Evolutionary conservation across 2,888 invertebrate genomes (phyloP).

Genomic region (Hololepta plana): DNA sequence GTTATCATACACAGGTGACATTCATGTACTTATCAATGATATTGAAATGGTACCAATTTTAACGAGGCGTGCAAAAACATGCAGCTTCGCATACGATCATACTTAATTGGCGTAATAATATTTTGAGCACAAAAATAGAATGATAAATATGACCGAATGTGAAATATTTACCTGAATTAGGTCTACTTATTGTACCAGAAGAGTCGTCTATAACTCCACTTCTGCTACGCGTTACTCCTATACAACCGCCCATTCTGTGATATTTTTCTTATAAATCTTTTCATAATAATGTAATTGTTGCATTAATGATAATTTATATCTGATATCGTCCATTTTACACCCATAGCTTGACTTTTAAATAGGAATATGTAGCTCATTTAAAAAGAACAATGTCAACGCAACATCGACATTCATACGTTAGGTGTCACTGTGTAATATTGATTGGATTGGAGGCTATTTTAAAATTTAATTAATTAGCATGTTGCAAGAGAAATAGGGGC

Average conservation of each 20-base stretch:
- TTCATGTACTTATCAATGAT: too few relatives aligned
- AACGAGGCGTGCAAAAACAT: constrained; percentile 7
- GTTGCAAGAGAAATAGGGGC: too few relatives aligned
- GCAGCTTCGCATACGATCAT: neutral
- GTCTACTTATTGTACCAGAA: constrained; percentile 62
- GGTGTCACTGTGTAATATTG: too few relatives aligned
- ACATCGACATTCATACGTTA: constrained; percentile 6
- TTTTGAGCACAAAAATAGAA: too few relatives aligned
- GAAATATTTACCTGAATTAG: constrained; percentile 51
- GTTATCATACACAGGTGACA: too few relatives aligned
- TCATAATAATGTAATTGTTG: too few relatives aligned
- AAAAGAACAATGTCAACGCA: constrained; percentile 12
- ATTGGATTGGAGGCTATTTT: too few relatives aligned
- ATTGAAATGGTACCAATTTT: constrained; percentile 1
- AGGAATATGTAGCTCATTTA: constrained; percentile 13
- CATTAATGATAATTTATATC: constrained; percentile 6
- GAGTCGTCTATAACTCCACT: constrained; percentile 67
- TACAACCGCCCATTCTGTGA: constrained; percentile 81
- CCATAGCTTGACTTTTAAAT: constrained; percentile 19
- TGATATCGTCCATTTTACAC: constrained; percentile 20
- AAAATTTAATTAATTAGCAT: too few relatives aligned
- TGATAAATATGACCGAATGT: neutral
- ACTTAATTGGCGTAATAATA: too few relatives aligned
- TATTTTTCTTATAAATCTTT: too few relatives aligned
- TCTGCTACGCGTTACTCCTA: constrained; percentile 66